Conservation (phyloP, 92 coral and sea anemone genomes). For the Porites divaricata region DNA sequence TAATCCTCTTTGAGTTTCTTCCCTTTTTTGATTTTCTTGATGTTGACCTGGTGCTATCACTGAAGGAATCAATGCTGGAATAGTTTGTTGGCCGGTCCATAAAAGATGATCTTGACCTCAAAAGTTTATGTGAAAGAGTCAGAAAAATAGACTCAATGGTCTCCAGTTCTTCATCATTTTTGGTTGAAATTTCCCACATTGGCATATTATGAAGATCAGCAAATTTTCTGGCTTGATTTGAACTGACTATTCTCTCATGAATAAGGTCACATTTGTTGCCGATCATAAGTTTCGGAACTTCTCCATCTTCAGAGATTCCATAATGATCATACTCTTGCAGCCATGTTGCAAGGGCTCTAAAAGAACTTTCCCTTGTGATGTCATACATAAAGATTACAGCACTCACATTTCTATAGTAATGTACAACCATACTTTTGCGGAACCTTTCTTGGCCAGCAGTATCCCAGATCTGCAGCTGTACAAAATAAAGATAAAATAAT, state of each 20-base stretch:
- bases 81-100: constrained; percentile 56
- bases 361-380: constrained; percentile 85
- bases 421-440: constrained; percentile 96
- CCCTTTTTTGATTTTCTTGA: constrained; percentile 32
- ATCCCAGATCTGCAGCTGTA: constrained; percentile 96
- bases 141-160: constrained; percentile 89
- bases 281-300: constrained; percentile 88
- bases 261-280: constrained; percentile 97
- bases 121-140: constrained; percentile 83
- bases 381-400: constrained; percentile 98
- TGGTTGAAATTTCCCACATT: constrained; percentile 95
- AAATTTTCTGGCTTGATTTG: constrained; percentile 94
- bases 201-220: constrained; percentile 92
- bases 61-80: constrained; percentile 23
- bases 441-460: constrained; percentile 98
- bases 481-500: background rate
- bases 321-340: constrained; percentile 88
- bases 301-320: constrained; percentile 67
- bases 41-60: constrained; percentile 37
- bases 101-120: constrained; percentile 78
- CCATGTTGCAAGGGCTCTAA: constrained; percentile 82
- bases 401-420: constrained; percentile 95
- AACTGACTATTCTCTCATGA: constrained; percentile 75
- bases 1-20: constrained; percentile 55
- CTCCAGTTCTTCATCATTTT: constrained; percentile 85